These are phyloP conservation scores for Neomorphus geoffroyi DNA, from an alignment of 2,797 vertebrate genomes.

Conservation along the genomic window DNA sequence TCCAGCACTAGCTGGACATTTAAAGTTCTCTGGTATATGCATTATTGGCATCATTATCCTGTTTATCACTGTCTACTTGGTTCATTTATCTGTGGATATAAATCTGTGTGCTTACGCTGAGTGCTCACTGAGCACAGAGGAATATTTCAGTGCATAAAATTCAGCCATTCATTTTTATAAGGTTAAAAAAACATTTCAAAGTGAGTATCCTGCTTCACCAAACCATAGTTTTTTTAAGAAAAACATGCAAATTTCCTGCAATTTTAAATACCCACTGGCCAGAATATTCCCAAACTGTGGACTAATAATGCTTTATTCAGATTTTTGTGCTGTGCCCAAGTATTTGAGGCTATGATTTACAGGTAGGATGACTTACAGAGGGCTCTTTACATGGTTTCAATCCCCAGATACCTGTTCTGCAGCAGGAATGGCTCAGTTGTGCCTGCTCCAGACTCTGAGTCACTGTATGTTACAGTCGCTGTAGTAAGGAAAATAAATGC, in stretches of 20 bases:
- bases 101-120: background rate
- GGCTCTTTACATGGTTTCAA: background rate
- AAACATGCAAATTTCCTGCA: background rate
- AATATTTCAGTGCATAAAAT: background rate
- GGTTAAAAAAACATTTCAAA: background rate
- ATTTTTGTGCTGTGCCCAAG: background rate
- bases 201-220: background rate
- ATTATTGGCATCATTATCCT: slow-evolving; percentile 21
- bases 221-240: background rate
- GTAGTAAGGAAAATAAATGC: background rate
- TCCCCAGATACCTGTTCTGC: background rate
- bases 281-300: background rate
- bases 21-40: slow-evolving; percentile 21
- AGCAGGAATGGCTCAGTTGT: background rate
- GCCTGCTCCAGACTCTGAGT: background rate
- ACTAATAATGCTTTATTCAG: fast-evolving
- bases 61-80: slow-evolving; percentile 32
- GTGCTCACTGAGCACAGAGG: background rate
- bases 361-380: background rate
- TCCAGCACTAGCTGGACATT: slow-evolving; percentile 16
- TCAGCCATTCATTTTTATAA: background rate
- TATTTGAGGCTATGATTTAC: background rate
- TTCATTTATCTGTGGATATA: slow-evolving; percentile 26
- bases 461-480: background rate
- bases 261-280: background rate